Evolutionary conservation across 2,888 invertebrate species (phyloP), one percentile per base, ranked within the genome.

Genomic region (Eumerus sabulonum): DNA sequence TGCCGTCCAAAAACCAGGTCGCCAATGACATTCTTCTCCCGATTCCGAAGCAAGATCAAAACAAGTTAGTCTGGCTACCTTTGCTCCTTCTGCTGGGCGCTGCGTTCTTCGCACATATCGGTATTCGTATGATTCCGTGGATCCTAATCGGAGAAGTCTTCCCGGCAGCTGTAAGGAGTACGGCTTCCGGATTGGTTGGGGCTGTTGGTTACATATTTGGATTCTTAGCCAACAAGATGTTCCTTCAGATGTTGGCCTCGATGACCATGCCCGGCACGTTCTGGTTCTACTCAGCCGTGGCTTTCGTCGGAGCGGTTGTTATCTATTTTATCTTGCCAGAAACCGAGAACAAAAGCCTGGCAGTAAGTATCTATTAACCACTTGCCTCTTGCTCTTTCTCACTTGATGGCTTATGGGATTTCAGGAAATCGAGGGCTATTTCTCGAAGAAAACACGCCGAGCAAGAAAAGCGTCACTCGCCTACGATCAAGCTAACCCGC

Each of bases 121-220:
- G 87, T 18, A 93, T 95, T 50, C 90, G 94, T 60, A 88, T 94
- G 76, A 87, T 96, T 48, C 95, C 95, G 0, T 96, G 95, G 95
- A 92, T 96, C 81, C 89, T 95, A 11, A 93, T 94, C 44, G 95
- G 95, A 9, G 95, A 96, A 89, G 93, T 95, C 76, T 94, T 92
- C 85, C 92, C 93, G 27, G 91, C 92, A 0, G 91, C 92, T 72
- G 93, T 93, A 0, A 90, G 95, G 19, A 92, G 94, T 1, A 91
- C 91, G 0, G 94, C 94, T 0, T 93, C 94, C 0, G 95, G 95
- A 0, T 87, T 94, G 2, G 92, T 94, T 0, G 93, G 94, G 14
- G 94, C 93, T 0, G 90, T 92, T 0, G 94, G 94, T 2, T 96
- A 95, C 85, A 90, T 95, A 27, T 93, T 95, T 84, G 93, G 93